Conservation (phyloP, 2,113 vertebrate genomes). For the Gobius niger region DNA sequence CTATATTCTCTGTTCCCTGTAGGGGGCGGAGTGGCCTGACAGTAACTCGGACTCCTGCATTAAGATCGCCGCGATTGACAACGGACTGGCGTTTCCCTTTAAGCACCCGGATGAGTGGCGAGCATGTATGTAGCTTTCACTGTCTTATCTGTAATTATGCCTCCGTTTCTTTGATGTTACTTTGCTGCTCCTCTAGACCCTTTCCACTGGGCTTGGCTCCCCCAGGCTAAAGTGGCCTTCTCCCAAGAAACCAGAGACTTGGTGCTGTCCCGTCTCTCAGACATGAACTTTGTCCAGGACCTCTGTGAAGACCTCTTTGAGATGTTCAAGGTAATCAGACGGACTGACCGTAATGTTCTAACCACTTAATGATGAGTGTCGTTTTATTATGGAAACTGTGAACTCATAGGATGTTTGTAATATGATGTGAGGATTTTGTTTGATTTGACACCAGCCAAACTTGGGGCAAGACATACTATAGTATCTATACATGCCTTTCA, state of each 20-base stretch:
- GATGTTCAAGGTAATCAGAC: slow-evolving; percentile 88
- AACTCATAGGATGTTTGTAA: too few relatives aligned
- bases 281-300: slow-evolving; percentile 99
- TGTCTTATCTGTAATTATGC: neutral
- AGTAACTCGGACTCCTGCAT: slow-evolving; percentile 68
- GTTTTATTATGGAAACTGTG: too few relatives aligned
- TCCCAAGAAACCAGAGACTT: slow-evolving; percentile 92
- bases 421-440: too few relatives aligned
- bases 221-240: slow-evolving; percentile 94
- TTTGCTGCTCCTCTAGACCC: slow-evolving; percentile 79
- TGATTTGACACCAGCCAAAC: too few relatives aligned
- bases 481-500: too few relatives aligned
- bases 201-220: slow-evolving; percentile 97
- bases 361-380: neutral
- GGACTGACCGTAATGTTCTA: neutral
- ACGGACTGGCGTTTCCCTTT: slow-evolving; percentile 96
- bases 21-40: slow-evolving; percentile 79
- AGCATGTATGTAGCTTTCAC: slow-evolving; percentile 52
- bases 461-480: too few relatives aligned
- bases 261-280: slow-evolving; percentile 89
- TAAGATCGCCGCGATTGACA: slow-evolving; percentile 96
- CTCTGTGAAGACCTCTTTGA: slow-evolving; percentile 97
- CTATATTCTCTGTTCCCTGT: accelerated
- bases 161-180: neutral
- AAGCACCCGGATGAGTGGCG: slow-evolving; percentile 98